Evolutionary conservation across 2,113 vertebrate species (phyloP).

Genomic region (Phrynocephalus versicolor): DNA sequence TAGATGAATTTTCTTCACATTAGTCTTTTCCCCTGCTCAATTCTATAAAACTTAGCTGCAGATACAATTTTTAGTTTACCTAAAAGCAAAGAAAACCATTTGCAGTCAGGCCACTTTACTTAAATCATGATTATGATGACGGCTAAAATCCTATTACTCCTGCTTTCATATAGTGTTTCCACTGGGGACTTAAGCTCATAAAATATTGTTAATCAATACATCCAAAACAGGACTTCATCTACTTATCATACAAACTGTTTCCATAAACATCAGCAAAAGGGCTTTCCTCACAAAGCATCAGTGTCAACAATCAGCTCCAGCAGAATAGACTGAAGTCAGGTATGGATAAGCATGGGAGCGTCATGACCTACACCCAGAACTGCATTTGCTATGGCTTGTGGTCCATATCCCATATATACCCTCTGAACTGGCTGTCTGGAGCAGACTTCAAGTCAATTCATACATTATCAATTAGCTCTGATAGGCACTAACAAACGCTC

Average conservation of each 20-base stretch:
- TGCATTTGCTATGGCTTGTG: background rate
- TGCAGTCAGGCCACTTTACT: constrained; percentile 38
- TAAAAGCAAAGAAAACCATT: constrained; percentile 16
- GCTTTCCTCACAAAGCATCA: background rate
- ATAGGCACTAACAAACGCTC: background rate
- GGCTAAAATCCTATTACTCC: constrained; percentile 35
- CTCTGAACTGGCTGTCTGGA: background rate
- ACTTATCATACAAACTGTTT: constrained; percentile 4
- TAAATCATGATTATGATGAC: constrained; percentile 13
- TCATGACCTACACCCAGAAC: background rate
- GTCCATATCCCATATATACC: background rate
- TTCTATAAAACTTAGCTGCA: constrained; percentile 37
- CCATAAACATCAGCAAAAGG: constrained; percentile 11
- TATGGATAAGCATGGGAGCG: background rate
- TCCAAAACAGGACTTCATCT: constrained; percentile 9
- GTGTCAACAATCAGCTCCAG: background rate
- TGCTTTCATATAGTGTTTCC: constrained; percentile 40
- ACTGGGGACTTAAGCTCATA: constrained; percentile 42
- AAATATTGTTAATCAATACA: constrained; percentile 35
- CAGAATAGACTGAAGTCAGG: background rate
- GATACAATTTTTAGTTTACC: constrained; percentile 16
- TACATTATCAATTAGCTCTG: background rate
- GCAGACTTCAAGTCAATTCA: background rate
- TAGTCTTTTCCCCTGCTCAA: background rate
- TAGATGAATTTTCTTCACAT: constrained; percentile 11